These are phyloP conservation scores for Eulithis testata DNA, from an alignment of 2,888 invertebrate genomes.

Conservation along the genomic window DNA sequence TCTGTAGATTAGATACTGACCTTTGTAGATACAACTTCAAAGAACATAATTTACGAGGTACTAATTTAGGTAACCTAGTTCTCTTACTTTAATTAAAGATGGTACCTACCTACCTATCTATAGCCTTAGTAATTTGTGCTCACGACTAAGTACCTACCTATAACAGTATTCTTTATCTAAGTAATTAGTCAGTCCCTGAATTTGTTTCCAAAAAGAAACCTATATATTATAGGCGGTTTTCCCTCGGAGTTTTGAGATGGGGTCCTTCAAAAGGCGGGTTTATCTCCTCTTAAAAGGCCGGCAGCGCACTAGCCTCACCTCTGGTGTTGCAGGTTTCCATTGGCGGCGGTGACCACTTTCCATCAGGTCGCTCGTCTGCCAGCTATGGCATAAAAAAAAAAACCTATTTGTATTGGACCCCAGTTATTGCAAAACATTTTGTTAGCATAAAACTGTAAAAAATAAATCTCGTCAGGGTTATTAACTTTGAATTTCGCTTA, in stretches of 20 bases:
- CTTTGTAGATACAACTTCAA: not conserved
- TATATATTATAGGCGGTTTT: too few relatives aligned
- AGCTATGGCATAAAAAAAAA: too few relatives aligned
- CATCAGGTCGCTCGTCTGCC: too few relatives aligned
- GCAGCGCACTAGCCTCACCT: too few relatives aligned
- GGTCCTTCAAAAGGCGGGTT: too few relatives aligned
- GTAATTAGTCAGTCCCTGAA: not conserved
- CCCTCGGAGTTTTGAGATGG: too few relatives aligned
- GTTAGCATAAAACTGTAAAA: too few relatives aligned
- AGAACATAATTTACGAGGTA: not conserved
- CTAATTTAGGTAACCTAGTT: not conserved
- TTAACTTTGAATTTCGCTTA: slow-evolving; percentile 4
- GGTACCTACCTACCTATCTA: not conserved
- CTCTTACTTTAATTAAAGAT: not conserved
- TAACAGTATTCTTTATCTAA: not conserved
- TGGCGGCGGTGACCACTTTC: too few relatives aligned
- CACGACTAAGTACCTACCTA: not conserved
- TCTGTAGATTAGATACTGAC: not conserved
- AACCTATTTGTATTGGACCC: too few relatives aligned
- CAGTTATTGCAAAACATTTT: too few relatives aligned
- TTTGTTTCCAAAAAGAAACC: not conserved
- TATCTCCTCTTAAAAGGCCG: too few relatives aligned
- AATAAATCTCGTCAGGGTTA: not conserved
- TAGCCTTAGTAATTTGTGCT: not conserved
- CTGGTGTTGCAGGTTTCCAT: too few relatives aligned